Conservation (phyloP, 2,888 invertebrate genomes). For the Neoitamus cyanurus region DNA sequence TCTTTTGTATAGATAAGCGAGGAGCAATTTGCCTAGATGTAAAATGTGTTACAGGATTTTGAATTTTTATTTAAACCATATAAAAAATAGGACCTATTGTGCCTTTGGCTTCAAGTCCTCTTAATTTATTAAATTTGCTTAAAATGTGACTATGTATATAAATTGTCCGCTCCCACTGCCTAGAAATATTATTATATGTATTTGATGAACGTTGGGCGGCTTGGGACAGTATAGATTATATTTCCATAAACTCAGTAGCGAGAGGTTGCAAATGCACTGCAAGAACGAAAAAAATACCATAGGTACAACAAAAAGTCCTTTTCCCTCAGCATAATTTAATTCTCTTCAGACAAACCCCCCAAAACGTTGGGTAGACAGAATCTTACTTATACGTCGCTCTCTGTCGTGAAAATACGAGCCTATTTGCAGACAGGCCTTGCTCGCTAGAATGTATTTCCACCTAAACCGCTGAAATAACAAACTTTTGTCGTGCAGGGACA, state of each 20-base stretch:
- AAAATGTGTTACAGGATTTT: not conserved
- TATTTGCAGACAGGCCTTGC: constrained; percentile 29
- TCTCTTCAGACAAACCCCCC: not conserved
- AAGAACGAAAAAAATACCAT: not conserved
- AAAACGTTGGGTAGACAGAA: not conserved
- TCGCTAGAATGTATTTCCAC: constrained; percentile 47
- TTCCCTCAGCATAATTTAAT: not conserved
- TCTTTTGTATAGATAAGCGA: not conserved
- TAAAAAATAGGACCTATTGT: no score
- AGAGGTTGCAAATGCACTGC: not conserved
- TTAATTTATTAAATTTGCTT: no score
- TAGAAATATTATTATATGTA: no score
- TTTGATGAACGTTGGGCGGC: no score
- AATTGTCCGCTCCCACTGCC: no score
- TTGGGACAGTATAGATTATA: no score
- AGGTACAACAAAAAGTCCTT: not conserved
- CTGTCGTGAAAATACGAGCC: not conserved
- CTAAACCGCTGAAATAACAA: constrained; percentile 54
- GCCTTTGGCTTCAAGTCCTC: no score
- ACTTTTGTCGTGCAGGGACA: constrained; percentile 34
- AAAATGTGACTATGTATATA: no score
- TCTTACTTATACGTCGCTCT: not conserved
- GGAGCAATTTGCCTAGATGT: not conserved
- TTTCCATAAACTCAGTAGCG: not conserved
- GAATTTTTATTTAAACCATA: no score